Evolutionary conservation across 2,797 vertebrate species (phyloP), one percentile per base, ranked within the genome.

Genomic region (Anisognathus igniventris): DNA sequence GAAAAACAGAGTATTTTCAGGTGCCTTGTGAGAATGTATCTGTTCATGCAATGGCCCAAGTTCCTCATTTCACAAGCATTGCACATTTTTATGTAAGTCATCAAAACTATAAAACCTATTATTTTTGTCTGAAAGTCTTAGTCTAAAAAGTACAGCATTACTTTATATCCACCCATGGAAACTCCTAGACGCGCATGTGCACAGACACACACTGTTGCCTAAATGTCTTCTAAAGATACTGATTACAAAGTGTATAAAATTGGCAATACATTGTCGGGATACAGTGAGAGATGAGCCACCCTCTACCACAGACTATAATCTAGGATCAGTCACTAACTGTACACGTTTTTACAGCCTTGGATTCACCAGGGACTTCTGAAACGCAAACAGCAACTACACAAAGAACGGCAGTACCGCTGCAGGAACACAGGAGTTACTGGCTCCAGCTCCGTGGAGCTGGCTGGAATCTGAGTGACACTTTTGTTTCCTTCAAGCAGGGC

Each of bases 181-280:
- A 80, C 60, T 82, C 78, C 89, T 94, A 92, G 64, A 81, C 16
- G 44, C 39, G 71, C 67, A 72, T 75, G 92, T 96, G 94, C 84
- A 67, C 77, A 61, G 9, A 89, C 88, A 96, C 84, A 96, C 57
- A 67, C 60, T 73, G 81, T 66, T 91, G 88, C 93, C 97, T 98
- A 97, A 96, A 96, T 39, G 40, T 78, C 91, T 96, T 88, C 97
- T 98, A 97, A 97, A 95, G 92, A 89, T 97, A 97, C 93, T 72
- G 95, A 92, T 97, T 95, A 96, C 92, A 96, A 97, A 96, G 92
- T 92, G 95, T 97, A 97, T 96, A 96, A 96, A 97, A 97, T 92
- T 53, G 95, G 93, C 86, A 95, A 68, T 91, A 86, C 80, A 31
- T 45, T 81, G 95, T 93, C 90, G 96, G 96, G 92, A 91, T 95